These are phyloP conservation scores for crab-eating macaque (Macaca fascicularis) DNA, from an alignment of 2,113 vertebrate genomes.

Conservation along the genomic window DNA sequence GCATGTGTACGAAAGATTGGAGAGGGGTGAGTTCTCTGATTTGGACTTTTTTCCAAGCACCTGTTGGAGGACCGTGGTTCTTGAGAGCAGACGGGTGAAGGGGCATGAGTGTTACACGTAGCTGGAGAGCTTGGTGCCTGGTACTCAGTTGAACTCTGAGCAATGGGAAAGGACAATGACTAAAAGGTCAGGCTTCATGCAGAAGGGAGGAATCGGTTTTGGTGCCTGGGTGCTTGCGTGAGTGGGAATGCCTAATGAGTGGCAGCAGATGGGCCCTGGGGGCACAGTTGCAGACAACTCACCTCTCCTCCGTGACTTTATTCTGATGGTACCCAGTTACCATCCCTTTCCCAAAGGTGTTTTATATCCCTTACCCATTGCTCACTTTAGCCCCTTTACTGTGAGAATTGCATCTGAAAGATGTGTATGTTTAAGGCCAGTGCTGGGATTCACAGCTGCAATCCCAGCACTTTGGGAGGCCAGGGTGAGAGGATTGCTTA, in stretches of 20 bases:
- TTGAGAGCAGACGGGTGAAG: not conserved
- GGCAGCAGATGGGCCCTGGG: not conserved
- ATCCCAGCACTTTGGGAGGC: too few relatives aligned
- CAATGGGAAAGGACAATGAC: not conserved
- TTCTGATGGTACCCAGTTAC: accelerated
- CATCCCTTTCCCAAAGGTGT: not conserved
- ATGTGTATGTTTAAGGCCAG: too few relatives aligned
- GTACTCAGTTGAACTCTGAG: not conserved
- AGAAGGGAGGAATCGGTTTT: not conserved
- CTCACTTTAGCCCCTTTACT: not conserved
- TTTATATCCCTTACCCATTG: not conserved
- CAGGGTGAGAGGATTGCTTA: too few relatives aligned
- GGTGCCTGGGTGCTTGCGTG: not conserved
- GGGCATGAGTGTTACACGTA: too few relatives aligned
- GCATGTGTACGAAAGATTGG: not conserved
- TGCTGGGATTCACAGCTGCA: too few relatives aligned
- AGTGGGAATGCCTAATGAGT: not conserved
- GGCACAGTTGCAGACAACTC: not conserved
- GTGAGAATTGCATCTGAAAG: not conserved
- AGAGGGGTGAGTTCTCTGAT: not conserved
- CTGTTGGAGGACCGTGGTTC: not conserved
- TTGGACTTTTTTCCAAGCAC: not conserved
- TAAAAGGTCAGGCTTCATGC: not conserved
- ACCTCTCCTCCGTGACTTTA: not conserved
- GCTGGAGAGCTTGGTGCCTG: not conserved